Evolutionary conservation across 2,888 invertebrate genomes (phyloP).

Genomic region (Pheosia gnoma): DNA sequence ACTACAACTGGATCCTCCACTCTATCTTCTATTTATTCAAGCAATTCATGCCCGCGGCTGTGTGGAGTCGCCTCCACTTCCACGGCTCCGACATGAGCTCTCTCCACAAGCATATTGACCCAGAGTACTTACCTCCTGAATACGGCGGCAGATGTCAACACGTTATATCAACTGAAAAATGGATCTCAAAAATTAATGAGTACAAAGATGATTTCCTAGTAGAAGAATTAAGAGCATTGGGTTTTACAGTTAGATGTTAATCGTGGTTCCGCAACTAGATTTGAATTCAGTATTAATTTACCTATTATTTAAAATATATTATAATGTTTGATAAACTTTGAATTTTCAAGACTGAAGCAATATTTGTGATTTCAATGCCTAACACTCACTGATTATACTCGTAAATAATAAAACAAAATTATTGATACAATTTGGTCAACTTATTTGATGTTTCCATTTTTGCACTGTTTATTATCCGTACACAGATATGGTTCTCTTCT

Average conservation of each 20-base stretch:
- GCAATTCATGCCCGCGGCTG: constrained; percentile 87
- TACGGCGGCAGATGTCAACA: constrained; percentile 78
- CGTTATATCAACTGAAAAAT: constrained; percentile 86
- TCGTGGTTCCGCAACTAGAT: neutral
- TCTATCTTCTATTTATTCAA: constrained; percentile 90
- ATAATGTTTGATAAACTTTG: neutral
- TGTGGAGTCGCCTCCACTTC: constrained; percentile 81
- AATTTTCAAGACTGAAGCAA: neutral
- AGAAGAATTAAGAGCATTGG: constrained; percentile 85
- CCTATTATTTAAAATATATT: too few relatives aligned
- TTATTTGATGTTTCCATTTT: too few relatives aligned
- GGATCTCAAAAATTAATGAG: constrained; percentile 80
- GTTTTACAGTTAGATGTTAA: constrained; percentile 70
- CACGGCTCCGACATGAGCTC: constrained; percentile 70
- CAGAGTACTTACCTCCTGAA: constrained; percentile 65
- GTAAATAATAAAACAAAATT: too few relatives aligned
- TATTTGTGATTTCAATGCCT: too few relatives aligned
- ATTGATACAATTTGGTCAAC: too few relatives aligned
- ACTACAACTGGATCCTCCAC: constrained; percentile 91
- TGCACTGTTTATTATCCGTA: too few relatives aligned
- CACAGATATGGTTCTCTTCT: too few relatives aligned
- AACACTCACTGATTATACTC: too few relatives aligned
- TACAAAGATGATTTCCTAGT: constrained; percentile 81
- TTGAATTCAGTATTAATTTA: neutral
- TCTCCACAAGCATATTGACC: constrained; percentile 67